A percentile compares a stretch with the other conserved stretches of the same genome.
Evolutionary conservation across 2,888 invertebrate species (phyloP).

Genomic region (Drosophila algonquin): DNA sequence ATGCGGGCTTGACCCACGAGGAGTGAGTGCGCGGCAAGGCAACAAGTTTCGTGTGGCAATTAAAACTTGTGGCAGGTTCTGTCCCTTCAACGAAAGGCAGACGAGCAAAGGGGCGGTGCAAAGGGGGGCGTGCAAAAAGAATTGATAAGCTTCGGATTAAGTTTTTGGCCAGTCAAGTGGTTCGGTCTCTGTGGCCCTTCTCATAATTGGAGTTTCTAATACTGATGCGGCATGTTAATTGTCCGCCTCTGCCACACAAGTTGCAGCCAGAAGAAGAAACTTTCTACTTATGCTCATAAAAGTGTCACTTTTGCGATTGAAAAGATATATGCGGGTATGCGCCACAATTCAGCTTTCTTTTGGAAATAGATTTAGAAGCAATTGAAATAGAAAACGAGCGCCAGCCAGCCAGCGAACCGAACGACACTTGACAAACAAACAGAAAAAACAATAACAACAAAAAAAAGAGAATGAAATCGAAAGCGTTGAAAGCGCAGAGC

Average conservation of each 20-base stretch:
- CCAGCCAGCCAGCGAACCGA: neutral
- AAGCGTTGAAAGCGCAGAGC: constrained; percentile 53
- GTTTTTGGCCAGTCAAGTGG: constrained; percentile 26
- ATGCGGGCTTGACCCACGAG: constrained; percentile 26
- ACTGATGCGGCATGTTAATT: constrained; percentile 64
- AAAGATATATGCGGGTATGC: constrained; percentile 60
- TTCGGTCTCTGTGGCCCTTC: constrained; percentile 1
- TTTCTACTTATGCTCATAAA: constrained; percentile 74
- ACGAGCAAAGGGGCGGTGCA: no score
- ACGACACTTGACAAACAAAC: constrained; percentile 35
- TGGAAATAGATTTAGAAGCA: constrained; percentile 72
- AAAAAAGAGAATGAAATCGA: constrained; percentile 73
- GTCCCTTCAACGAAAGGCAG: neutral
- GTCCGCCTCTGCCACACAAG: constrained; percentile 35
- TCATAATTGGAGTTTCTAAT: constrained; percentile 49
- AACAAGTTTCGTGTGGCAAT: constrained; percentile 57
- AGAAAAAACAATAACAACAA: no score
- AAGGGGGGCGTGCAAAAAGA: neutral
- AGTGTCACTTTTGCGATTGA: constrained; percentile 68
- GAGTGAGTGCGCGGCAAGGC: constrained; percentile 13
- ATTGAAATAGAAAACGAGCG: constrained; percentile 73
- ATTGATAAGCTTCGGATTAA: constrained; percentile 25
- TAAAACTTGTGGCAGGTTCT: constrained; percentile 62
- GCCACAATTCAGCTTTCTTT: constrained; percentile 73
- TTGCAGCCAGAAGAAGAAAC: constrained; percentile 56